Conservation (phyloP, 2,797 vertebrate species). For the Hydrophis major region DNA sequence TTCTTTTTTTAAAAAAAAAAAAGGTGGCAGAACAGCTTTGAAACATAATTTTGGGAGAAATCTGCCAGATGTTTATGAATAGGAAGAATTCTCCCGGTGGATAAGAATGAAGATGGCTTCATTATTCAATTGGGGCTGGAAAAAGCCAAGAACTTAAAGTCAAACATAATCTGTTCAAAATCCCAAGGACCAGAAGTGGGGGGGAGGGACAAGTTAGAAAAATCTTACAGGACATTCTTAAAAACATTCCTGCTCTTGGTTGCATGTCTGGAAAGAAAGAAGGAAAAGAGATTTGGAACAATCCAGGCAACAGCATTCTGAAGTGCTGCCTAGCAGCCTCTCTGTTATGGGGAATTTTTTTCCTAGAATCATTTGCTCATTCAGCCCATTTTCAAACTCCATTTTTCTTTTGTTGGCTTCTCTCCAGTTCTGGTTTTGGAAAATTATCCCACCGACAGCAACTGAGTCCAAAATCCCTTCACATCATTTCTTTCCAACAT, state of each 20-base stretch:
- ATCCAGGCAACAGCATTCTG: not conserved
- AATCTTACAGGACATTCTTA: not conserved
- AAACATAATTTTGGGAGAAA: not conserved
- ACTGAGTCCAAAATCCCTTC: not conserved
- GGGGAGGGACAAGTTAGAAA: not conserved
- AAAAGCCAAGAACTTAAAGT: not conserved
- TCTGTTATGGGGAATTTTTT: not conserved
- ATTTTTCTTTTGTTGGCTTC: not conserved
- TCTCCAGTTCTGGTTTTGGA: not conserved
- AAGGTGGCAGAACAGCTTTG: not conserved
- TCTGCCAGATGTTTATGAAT: not conserved
- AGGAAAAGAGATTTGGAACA: not conserved
- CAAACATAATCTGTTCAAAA: not conserved
- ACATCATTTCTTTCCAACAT: not conserved
- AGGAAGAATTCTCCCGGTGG: not conserved
- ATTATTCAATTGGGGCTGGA: not conserved
- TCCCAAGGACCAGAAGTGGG: not conserved
- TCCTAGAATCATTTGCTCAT: not conserved
- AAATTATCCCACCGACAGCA: not conserved
- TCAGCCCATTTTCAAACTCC: not conserved
- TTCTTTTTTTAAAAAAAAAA: not conserved
- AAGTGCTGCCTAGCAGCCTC: not conserved
- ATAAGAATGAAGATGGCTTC: not conserved
- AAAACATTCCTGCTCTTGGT: not conserved
- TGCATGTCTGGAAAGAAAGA: not conserved